Percentiles rank a stretch among this genome's conserved stretches.
Evolutionary conservation across 2,888 invertebrate species (phyloP).

Genomic region (Sarcophaga variegata): DNA sequence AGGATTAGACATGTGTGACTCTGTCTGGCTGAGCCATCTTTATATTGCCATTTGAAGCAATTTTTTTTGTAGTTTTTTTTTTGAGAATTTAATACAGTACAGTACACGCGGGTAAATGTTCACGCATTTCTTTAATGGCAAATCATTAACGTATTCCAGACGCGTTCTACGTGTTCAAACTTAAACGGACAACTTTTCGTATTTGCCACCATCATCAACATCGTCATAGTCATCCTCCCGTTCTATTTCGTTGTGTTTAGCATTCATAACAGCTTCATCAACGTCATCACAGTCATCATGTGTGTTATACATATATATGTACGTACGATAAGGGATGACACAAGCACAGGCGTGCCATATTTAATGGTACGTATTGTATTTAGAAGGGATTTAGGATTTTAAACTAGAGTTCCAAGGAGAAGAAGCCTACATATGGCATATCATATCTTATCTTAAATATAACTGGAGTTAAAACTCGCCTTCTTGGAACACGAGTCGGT

Average conservation of each 20-base stretch:
- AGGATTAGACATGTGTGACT: constrained; percentile 23
- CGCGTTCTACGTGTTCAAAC: constrained; percentile 35
- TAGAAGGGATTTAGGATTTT: too few species aligned
- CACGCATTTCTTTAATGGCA: constrained; percentile 35
- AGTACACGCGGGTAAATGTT: background rate
- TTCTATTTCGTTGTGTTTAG: background rate
- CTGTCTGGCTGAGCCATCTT: background rate
- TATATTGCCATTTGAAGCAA: constrained; percentile 15
- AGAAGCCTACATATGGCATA: too few species aligned
- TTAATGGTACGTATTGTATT: too few species aligned
- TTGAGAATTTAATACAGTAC: constrained; percentile 5
- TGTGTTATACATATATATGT: background rate
- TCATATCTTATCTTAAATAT: too few species aligned
- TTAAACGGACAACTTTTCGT: constrained; percentile 26
- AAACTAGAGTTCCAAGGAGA: too few species aligned
- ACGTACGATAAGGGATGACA: too few species aligned
- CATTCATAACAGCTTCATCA: background rate
- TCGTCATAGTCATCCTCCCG: background rate
- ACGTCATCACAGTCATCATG: background rate
- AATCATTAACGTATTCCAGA: constrained; percentile 47
- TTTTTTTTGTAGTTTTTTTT: background rate
- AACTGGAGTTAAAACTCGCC: too few species aligned
- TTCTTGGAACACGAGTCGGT: too few species aligned
- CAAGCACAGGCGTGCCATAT: too few species aligned
- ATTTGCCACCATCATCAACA: constrained; percentile 11